Evolutionary conservation across 2,113 vertebrate genomes (phyloP).

Genomic region (Nibea coibor): DNA sequence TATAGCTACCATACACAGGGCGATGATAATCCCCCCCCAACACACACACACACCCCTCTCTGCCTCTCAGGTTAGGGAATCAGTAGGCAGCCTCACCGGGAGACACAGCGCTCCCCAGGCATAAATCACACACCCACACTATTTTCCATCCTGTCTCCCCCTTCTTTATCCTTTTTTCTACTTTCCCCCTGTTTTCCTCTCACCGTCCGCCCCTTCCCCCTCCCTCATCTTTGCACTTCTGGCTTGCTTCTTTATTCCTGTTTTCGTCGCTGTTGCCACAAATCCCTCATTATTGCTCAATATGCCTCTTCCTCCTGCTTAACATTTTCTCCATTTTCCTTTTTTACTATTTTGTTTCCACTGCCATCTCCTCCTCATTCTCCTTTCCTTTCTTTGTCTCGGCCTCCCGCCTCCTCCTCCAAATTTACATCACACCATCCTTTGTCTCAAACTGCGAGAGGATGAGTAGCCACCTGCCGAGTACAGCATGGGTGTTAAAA

Average conservation of each 20-base stretch:
- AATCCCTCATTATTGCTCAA: conserved; percentile 37
- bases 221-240: conserved; percentile 9
- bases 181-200: conserved; percentile 9
- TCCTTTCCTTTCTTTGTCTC: conserved; percentile 1
- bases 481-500: conserved; percentile 62
- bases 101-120: conserved; percentile 61
- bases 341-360: conserved; percentile 21
- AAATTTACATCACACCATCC: conserved; percentile 57
- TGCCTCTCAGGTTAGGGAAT: conserved; percentile 57
- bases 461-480: conserved; percentile 59
- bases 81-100: conserved; percentile 60
- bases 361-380: conserved; percentile 1
- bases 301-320: conserved; percentile 25
- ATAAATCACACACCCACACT: conserved; percentile 70
- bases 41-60: background rate
- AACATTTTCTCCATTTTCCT: conserved; percentile 26
- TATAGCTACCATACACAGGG: conserved; percentile 33
- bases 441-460: conserved; percentile 58
- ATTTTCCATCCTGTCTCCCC: conserved; percentile 31
- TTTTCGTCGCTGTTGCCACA: conserved; percentile 44
- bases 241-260: conserved; percentile 25
- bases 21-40: conserved; percentile 16
- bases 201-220: background rate
- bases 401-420: conserved; percentile 12
- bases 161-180: conserved; percentile 25